Percentiles rank a stretch among this genome's conserved stretches.
Conservation (phyloP, 2,888 invertebrate species). For the Drosophila macrospina region DNA sequence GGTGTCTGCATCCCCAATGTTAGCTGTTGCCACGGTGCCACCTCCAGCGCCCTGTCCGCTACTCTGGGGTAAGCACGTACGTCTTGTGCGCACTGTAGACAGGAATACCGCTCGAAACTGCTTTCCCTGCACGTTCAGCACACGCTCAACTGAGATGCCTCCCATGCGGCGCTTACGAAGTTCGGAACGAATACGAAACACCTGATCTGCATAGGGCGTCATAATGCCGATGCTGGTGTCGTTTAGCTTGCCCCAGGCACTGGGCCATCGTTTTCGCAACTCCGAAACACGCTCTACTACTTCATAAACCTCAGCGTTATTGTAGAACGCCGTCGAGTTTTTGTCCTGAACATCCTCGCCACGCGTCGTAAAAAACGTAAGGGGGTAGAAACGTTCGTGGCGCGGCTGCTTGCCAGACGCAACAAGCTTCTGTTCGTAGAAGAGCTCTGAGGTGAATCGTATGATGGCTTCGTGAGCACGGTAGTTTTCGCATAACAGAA, state of each 20-base stretch:
- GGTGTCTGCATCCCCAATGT: constrained; percentile 85
- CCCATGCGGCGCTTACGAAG: constrained; percentile 90
- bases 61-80: constrained; percentile 88
- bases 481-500: constrained; percentile 93
- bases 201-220: constrained; percentile 93
- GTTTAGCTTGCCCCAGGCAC: constrained; percentile 90
- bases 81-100: constrained; percentile 90
- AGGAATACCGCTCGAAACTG: constrained; percentile 93
- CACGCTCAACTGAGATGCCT: constrained; percentile 92
- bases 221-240: constrained; percentile 94
- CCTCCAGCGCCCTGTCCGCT: constrained; percentile 31
- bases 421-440: constrained; percentile 91
- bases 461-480: constrained; percentile 93
- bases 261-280: constrained; percentile 90
- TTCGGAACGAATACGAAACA: constrained; percentile 90
- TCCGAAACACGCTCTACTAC: constrained; percentile 91
- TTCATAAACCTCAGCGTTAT: constrained; percentile 93
- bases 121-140: constrained; percentile 94
- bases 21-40: constrained; percentile 41
- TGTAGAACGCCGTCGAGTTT: constrained; percentile 92
- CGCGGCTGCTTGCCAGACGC: constrained; percentile 90
- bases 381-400: constrained; percentile 90
- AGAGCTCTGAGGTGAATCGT: constrained; percentile 92
- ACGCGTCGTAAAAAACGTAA: constrained; percentile 92
- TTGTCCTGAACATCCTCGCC: constrained; percentile 93